Base-by-base conservation (phyloP, 37 sponge, comb jelly and placozoan genomes). In the Halichondria panicea region DNA sequence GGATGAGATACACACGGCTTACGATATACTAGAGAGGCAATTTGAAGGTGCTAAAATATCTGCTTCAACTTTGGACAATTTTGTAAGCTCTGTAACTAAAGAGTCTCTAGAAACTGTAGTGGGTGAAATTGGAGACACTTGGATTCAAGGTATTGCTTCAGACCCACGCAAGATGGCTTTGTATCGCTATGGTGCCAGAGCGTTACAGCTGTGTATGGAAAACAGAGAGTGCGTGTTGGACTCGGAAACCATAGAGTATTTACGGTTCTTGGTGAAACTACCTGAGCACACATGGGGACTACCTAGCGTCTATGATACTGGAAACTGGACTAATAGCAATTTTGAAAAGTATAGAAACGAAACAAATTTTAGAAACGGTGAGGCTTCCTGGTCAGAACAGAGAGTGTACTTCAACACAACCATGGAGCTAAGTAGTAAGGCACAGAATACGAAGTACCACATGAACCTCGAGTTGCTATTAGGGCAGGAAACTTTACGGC, bases 241-340 rank as follows among this genome's bases (percentile, higher is more conserved):
- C 48, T 68, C 60, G 13, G 38, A n/a, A 1, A 45, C 71, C 30
- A 1, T 15, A 1, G 71, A 81, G 60, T 65, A 55, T 9, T 42
- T 57, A 24, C 71, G 54, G n/a, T 88, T 71, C 50, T 43, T 88
- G 71, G 74, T 88, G 0, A 88, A 88, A 52, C 82, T 89, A 27
- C 63, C 84, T 24, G 90, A 84, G 72, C 84, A 84, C 50, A 84
- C 84, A 27, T 89, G 90, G 84, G 90, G 84, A 4, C 71, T 83
- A 30, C 75, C 80, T 30, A 63, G 74, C 66, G 84, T 80, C 12
- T 33, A 52, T 1, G 80, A 83, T 42, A 50, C 0, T 2, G 52
- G 40, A 0, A 57, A 89, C 75, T 89, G 90, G 84, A 48, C 57
- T 18, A 89, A 84, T 68, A 4, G 22, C 7, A 73, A 32, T 0